Percentiles rank a stretch among this genome's conserved stretches.
Conservation (phyloP, 2,797 vertebrate genomes). For the Halcyon badia region DNA sequence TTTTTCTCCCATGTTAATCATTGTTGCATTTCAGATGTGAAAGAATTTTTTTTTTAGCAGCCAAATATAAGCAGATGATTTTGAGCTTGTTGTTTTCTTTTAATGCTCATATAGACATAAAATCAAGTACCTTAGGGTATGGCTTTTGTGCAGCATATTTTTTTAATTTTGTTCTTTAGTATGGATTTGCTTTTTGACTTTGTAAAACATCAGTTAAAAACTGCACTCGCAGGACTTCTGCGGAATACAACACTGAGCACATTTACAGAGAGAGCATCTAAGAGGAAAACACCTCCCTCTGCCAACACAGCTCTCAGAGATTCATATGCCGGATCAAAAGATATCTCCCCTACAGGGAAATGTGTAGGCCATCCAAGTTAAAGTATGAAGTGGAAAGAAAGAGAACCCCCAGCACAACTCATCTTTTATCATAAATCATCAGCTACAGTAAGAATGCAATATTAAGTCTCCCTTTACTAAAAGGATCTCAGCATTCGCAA, state of each 20-base stretch:
- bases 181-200: conserved; percentile 54
- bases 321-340: conserved; percentile 53
- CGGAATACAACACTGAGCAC: conserved; percentile 19
- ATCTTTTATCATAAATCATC: conserved; percentile 61
- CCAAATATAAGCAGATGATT: not conserved
- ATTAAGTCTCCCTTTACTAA: conserved; percentile 61
- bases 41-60: not conserved
- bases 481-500: conserved; percentile 49
- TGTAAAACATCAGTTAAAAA: conserved; percentile 67
- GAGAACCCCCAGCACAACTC: conserved; percentile 29
- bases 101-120: not conserved
- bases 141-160: not conserved
- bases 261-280: conserved; percentile 44
- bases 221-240: not conserved
- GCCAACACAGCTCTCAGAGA: not conserved
- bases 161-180: conserved; percentile 53
- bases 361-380: not conserved
- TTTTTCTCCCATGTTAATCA: fast-evolving
- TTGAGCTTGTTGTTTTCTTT: not conserved
- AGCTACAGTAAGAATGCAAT: conserved; percentile 48
- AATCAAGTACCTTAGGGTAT: not conserved
- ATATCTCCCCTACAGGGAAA: conserved; percentile 28
- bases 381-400: conserved; percentile 22
- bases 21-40: not conserved
- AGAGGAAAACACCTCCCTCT: not conserved